Evolutionary conservation across 2,888 invertebrate genomes (phyloP).

Genomic region (Suillia variegata): DNA sequence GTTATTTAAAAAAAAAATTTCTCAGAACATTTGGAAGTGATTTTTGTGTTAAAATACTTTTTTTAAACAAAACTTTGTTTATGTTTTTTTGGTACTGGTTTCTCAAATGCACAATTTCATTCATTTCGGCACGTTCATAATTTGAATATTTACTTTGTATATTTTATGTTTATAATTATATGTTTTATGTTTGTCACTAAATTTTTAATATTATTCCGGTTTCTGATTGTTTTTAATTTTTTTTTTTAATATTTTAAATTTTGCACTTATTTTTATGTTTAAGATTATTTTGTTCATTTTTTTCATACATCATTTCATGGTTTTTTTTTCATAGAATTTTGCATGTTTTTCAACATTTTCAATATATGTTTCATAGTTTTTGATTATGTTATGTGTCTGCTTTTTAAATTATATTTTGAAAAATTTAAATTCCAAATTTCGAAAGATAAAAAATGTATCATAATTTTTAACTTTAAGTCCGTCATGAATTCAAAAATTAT

Average conservation of each 20-base stretch:
- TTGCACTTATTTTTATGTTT: not conserved
- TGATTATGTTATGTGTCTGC: not conserved
- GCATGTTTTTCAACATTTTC: not conserved
- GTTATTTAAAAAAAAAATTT: slow-evolving; percentile 3
- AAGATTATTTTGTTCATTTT: not conserved
- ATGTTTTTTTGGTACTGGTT: slow-evolving; percentile 12
- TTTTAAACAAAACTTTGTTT: slow-evolving; percentile 18
- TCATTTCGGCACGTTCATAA: slow-evolving; percentile 18
- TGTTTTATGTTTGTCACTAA: slow-evolving; percentile 28
- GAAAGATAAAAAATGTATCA: not conserved
- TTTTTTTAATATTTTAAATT: not conserved
- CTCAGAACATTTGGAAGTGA: not conserved
- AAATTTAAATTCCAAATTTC: not conserved
- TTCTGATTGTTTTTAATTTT: not conserved
- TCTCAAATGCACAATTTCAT: slow-evolving; percentile 13
- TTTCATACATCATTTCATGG: not conserved
- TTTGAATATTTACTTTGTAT: not conserved
- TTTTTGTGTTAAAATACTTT: slow-evolving; percentile 7
- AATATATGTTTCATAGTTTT: not conserved
- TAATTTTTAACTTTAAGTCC: slow-evolving; percentile 23
- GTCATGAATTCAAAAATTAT: no score
- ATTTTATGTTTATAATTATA: slow-evolving; percentile 9
- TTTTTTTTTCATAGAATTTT: not conserved
- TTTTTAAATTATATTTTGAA: not conserved
- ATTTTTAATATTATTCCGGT: slow-evolving; percentile 15